Evolutionary conservation across 2,113 vertebrate genomes (phyloP).

Genomic region (Otis tarda): DNA sequence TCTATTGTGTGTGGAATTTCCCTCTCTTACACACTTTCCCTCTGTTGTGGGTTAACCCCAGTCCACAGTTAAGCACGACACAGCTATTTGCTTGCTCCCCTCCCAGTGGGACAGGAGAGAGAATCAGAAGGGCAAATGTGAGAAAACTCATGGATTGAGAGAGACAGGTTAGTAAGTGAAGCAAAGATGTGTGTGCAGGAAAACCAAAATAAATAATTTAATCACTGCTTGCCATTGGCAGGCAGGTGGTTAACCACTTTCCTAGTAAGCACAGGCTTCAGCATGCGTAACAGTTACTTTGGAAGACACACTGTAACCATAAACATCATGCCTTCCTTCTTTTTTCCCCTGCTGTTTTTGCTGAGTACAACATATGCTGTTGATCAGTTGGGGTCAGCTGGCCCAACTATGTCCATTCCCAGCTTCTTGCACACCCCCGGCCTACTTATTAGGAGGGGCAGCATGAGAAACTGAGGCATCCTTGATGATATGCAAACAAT

Average conservation of each 20-base stretch:
- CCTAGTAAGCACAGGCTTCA: background rate
- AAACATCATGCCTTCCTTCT: background rate
- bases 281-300: background rate
- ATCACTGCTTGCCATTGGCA: background rate
- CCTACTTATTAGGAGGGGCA: background rate
- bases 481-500: background rate
- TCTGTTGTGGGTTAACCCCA: background rate
- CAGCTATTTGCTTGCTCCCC: background rate
- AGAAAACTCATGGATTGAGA: background rate
- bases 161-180: background rate
- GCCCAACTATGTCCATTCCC: background rate
- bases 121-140: background rate
- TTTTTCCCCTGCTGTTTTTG: background rate
- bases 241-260: background rate
- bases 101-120: background rate
- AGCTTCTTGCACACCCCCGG: background rate
- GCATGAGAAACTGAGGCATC: background rate
- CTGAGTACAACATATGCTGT: background rate
- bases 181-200: background rate
- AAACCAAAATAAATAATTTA: background rate
- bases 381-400: background rate
- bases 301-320: background rate
- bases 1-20: background rate
- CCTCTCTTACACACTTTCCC: background rate
- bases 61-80: background rate